These are phyloP conservation scores for Drosophila limbata DNA, from an alignment of 2,888 invertebrate genomes.

Conservation along the genomic window DNA sequence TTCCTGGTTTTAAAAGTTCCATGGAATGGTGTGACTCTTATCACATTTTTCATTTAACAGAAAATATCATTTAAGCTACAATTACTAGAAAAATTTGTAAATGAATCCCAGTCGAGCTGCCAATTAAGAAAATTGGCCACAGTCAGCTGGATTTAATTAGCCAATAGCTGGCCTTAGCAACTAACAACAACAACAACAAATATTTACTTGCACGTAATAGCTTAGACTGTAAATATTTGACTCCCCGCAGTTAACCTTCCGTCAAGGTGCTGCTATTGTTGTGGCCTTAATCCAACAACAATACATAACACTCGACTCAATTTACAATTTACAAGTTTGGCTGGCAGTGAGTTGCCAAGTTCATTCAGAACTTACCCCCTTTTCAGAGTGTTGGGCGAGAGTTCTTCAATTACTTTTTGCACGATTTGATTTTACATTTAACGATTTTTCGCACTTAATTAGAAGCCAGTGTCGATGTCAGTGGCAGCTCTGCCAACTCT, in stretches of 20 bases:
- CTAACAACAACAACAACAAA: slow-evolving; percentile 30
- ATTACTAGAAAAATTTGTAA: slow-evolving; percentile 9
- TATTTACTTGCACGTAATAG: slow-evolving; percentile 53
- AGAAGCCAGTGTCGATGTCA: slow-evolving; percentile 83
- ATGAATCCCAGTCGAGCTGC: slow-evolving; percentile 21
- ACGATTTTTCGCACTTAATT: slow-evolving; percentile 85
- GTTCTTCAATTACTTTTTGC: slow-evolving; percentile 81
- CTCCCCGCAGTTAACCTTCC: slow-evolving; percentile 60
- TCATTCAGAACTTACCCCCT: slow-evolving; percentile 4
- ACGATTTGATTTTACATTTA: slow-evolving; percentile 85
- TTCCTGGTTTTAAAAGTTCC: too few species aligned
- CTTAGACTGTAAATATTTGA: slow-evolving; percentile 76
- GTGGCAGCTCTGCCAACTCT: slow-evolving; percentile 57
- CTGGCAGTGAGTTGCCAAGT: slow-evolving; percentile 51
- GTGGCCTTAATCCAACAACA: slow-evolving; percentile 71
- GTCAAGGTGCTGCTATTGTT: slow-evolving; percentile 40
- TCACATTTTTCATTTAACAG: neutral
- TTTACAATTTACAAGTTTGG: slow-evolving; percentile 63
- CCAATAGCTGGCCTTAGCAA: slow-evolving; percentile 53
- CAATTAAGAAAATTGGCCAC: slow-evolving; percentile 73
- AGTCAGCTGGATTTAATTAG: slow-evolving; percentile 59
- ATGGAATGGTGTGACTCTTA: neutral
- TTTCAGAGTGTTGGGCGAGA: slow-evolving; percentile 4
- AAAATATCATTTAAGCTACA: neutral
- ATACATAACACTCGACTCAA: slow-evolving; percentile 61